Evolutionary conservation across 2,888 invertebrate species (phyloP), one percentile per base, ranked within the genome.

Genomic region (Ophion ellenae): DNA sequence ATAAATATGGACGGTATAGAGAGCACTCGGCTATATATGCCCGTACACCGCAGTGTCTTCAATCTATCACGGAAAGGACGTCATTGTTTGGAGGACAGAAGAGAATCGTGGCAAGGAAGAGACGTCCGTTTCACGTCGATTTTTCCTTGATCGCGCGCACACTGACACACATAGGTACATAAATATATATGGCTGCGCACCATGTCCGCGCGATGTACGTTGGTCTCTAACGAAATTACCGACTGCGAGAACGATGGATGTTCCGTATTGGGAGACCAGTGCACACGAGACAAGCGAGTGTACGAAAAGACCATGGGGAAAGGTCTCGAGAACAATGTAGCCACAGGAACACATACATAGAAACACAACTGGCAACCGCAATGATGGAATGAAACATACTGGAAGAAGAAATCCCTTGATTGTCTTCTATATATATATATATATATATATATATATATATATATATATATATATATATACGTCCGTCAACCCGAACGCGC

Each of bases 191-290:
- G 14, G 17, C 53, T 28, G 70, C 53, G 24, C 70, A 14, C 32
- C 9, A 14, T 0, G 40, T 70, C 57, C 69, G 63, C 82, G 85
- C 82, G 83, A 67, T 74, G 83, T 83, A 84, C 81, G 78, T 74
- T 87, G 86, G 85, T 88, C 90, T 88, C 88, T 90, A 90, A 91
- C 89, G 85, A 86, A 88, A 89, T 89, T 89, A 88, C 81, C 6
- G 74, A 57, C 61, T 57, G 76, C 63, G 59, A 70, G 85, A 45
- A 36, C 53, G 28, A 64, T 74, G 67, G 64, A 17, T 59, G 14
- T 69, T 69, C 59, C 57, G 36, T 11, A 63, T 63, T 28, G 75
- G 45, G 69, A 47, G 40, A n/a, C 24, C 63, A 24, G 63, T 80
- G 76, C 67, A 69, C 78, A 85, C 81, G 75, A 84, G 85, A 66